Base-by-base conservation (phyloP, 1,140 invertebrate species). In the Trichomalopsis sarcophagae region DNA sequence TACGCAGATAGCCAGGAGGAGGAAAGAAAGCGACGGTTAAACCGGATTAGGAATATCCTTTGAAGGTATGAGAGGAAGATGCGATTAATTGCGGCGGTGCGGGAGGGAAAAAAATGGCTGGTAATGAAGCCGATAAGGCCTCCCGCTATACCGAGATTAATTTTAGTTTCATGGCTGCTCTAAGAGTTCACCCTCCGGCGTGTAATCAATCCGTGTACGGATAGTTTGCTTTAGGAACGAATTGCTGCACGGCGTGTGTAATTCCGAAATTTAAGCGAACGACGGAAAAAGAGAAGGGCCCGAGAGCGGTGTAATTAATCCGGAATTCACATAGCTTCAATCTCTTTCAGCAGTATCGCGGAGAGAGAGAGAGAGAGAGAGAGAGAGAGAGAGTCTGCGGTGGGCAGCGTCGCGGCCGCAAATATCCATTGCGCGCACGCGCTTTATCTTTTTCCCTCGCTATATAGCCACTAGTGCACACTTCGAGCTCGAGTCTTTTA, bases 341-440 rank as follows among this genome's bases (percentile, higher is more conserved):
- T 74, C 71, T 82, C 69, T 27, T 36, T 50, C 27, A 36, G 30
- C 47, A 23, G 33, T 4, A 36, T 36, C 27, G 21, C 40, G 9
- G 2, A 50, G 68, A 81, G 47, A 13, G 66, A 81, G 47, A 13
- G 66, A n/a, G n/a, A 33, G 33, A 33, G 33, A 33, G 33, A 33
- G 33, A 33, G 33, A 33, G 33, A 33, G 33, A 33, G 40, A 81
- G 47, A 13, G 66, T 82, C 80, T 82, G 80, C 44, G 66, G 80
- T 71, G 55, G 55, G 14, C 55, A 44, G 55, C 17, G 55, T 17
- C 36, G 14, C 27, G 47, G 68, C 80, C 80, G 69, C 69, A 82
- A 82, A 82, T 74, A 82, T 82, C 69, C 69, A 74, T 82, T 74
- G 69, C 69, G 50, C 77, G 55, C 55, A n/a, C 55, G 55, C 55